Percentiles rank a stretch among this genome's conserved stretches.
Conservation (phyloP, 2,888 invertebrate genomes). For the Steinernema carpocapsae region DNA sequence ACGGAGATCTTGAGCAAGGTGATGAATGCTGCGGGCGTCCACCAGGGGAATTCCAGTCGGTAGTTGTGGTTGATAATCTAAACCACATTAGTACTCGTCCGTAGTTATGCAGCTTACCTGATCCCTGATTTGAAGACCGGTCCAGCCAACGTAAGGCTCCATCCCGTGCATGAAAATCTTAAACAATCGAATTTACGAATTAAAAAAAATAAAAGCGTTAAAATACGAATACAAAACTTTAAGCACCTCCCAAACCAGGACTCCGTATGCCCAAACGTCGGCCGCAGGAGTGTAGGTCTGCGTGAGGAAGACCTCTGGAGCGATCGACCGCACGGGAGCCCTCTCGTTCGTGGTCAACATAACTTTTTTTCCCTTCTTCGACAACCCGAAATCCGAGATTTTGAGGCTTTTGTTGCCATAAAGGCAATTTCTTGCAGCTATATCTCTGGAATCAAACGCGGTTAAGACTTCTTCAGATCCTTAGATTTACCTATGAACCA, state of each 20-base stretch:
- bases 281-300: slow-evolving; percentile 39
- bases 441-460: slow-evolving; percentile 32
- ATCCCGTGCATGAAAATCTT: slow-evolving; percentile 36
- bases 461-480: no score
- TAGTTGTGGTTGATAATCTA: slow-evolving; percentile 37
- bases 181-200: no score
- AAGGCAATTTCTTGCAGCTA: slow-evolving; percentile 38
- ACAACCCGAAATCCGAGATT: slow-evolving; percentile 37
- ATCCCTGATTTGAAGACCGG: not conserved
- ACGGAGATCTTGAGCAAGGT: not conserved
- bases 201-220: no score
- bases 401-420: slow-evolving; percentile 34
- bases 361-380: slow-evolving; percentile 14
- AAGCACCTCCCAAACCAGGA: slow-evolving; percentile 37
- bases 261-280: slow-evolving; percentile 43
- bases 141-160: slow-evolving; percentile 41
- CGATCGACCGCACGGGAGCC: slow-evolving; percentile 43
- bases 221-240: no score
- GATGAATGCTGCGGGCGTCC: slow-evolving; percentile 38
- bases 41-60: slow-evolving; percentile 39
- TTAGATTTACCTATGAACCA: slow-evolving; percentile 29
- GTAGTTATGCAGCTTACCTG: no score
- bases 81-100: not conserved
- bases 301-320: slow-evolving; percentile 42
- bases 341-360: slow-evolving; percentile 31